A percentile compares a stretch with the other conserved stretches of the same genome.
Conservation (phyloP, 2,797 vertebrate genomes). For the Sylvia borin region DNA sequence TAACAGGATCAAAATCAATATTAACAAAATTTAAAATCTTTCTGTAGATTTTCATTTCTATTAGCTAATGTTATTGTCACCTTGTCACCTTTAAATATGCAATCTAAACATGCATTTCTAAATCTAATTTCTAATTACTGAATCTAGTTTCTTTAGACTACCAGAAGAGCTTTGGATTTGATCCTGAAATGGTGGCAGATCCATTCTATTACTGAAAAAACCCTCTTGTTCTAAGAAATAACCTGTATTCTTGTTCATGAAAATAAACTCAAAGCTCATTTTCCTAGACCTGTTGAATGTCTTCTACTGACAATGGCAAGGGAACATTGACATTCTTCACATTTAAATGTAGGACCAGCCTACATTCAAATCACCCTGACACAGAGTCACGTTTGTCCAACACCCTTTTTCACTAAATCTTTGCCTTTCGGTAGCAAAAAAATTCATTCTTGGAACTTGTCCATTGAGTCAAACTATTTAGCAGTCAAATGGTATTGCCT, state of each 20-base stretch:
- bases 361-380: neutral
- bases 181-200: neutral
- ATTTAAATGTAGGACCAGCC: neutral
- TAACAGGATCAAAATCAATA: neutral
- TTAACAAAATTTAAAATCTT: neutral
- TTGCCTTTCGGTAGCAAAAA: neutral
- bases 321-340: neutral
- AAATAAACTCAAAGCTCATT: neutral
- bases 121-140: neutral
- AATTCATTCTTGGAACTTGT: neutral
- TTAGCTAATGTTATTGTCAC: neutral
- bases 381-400: neutral
- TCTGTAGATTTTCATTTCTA: neutral
- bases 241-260: neutral
- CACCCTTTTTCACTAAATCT: neutral
- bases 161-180: neutral
- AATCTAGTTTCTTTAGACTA: neutral
- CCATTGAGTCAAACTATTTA: neutral
- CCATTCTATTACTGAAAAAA: neutral
- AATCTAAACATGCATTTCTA: neutral
- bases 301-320: neutral
- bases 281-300: neutral
- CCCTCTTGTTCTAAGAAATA: neutral
- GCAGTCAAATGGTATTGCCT: neutral
- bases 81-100: neutral